Percentiles rank a stretch among this genome's conserved stretches.
Conservation (phyloP, 2,113 vertebrate genomes). For the Boleophthalmus pectinirostris region DNA sequence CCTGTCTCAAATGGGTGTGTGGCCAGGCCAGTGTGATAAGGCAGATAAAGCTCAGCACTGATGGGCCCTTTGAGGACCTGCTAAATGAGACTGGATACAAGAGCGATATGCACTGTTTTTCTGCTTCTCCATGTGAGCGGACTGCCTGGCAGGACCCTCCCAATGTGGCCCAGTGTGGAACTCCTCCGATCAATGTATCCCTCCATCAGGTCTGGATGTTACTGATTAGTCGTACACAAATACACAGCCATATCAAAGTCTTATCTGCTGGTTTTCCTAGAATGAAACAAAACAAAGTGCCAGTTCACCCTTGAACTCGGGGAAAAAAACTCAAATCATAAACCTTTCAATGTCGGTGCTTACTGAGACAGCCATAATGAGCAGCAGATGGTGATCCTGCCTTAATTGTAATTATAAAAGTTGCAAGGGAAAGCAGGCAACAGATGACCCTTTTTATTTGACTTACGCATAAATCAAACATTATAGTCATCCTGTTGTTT, state of each 20-base stretch:
- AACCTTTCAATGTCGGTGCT: slow-evolving; percentile 35
- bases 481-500: slow-evolving; percentile 26
- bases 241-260: slow-evolving; percentile 1
- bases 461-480: slow-evolving; percentile 26
- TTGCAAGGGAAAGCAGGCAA: slow-evolving; percentile 46
- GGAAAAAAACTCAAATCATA: slow-evolving; percentile 8
- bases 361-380: slow-evolving; percentile 38
- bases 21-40: slow-evolving; percentile 47
- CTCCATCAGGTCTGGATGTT: slow-evolving; percentile 27
- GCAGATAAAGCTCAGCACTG: slow-evolving; percentile 42
- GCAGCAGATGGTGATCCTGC: slow-evolving; percentile 58
- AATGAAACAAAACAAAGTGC: not conserved
- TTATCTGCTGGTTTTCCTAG: not conserved
- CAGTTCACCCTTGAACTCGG: slow-evolving; percentile 3
- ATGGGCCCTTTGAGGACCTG: slow-evolving; percentile 47
- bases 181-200: slow-evolving; percentile 49
- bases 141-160: slow-evolving; percentile 33
- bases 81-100: slow-evolving; percentile 39
- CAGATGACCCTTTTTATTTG: slow-evolving; percentile 62
- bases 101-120: slow-evolving; percentile 37
- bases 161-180: slow-evolving; percentile 24
- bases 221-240: slow-evolving; percentile 37
- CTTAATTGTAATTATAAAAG: slow-evolving; percentile 64
- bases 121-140: slow-evolving; percentile 16
- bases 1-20: slow-evolving; percentile 39